Evolutionary conservation across 1,140 invertebrate genomes (phyloP), one percentile per base, ranked within the genome.

Genomic region (Sarcophaga bullata): DNA sequence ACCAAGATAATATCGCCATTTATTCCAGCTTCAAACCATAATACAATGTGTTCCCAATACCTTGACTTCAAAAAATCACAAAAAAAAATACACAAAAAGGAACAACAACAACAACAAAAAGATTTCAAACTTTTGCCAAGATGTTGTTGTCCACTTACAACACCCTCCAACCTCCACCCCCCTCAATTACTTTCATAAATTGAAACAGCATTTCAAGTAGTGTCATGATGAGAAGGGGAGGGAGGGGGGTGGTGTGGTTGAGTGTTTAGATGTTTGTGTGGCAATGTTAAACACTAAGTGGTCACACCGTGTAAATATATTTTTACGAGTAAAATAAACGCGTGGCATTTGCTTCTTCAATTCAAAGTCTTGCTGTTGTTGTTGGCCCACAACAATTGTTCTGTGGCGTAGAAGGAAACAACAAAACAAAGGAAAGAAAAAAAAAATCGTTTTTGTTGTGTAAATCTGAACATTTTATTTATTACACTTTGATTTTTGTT

Each of bases 401-500:
- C 25, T 37, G 25, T 37, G 25, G 25, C 4, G 25, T 37, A 37
- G 1, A 37, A 37, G 4, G 25, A 37, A 37, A 37, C 25, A 37
- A 37, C 25, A 37, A 37, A 37, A 37, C 25, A 37, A 37, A 37
- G 25, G 25, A 37, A 37, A n/a, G n/a, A 37, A 37, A 2, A 37
- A 37, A 2, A 37, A 1, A 4, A 37, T 37, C 4, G 1, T 37
- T 37, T 37, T 37, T 37, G 25, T 37, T 37, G 25, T 37, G 25
- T 37, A 37, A 68, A 25, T 19, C 17, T 68, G 62, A 19, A 68
- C 62, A 68, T 19, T 68, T 58, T 58, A n/a, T 58, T 68, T 68
- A 25, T 68, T 68, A 68, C 62, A 68, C 62, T n/a, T 68, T 68
- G 62, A 68, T 68, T 68, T 68, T 19, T 37, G 62, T 68, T 68